Conservation (phyloP, 2,797 vertebrate species). For the Hybognathus amarus region DNA sequence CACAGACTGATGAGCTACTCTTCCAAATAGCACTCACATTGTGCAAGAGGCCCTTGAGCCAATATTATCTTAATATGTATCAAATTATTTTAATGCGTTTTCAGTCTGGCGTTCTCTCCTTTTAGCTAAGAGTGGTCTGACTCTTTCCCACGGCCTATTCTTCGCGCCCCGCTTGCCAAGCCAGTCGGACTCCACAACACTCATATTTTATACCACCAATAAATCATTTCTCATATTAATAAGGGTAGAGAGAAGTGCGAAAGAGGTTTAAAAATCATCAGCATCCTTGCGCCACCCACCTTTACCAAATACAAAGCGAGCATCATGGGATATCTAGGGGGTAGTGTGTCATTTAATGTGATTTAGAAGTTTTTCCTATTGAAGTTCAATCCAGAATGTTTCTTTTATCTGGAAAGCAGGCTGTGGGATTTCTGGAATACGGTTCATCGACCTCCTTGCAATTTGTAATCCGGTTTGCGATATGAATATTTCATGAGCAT, state of each 20-base stretch:
- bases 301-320: constrained; percentile 25
- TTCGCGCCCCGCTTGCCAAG: constrained; percentile 1
- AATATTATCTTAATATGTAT: constrained; percentile 76
- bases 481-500: constrained; percentile 36
- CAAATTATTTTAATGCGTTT: constrained; percentile 73
- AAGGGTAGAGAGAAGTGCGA: constrained; percentile 29
- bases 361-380: constrained; percentile 20
- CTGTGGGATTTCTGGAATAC: neutral
- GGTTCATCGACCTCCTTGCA: neutral
- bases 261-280: constrained; percentile 43
- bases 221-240: constrained; percentile 49
- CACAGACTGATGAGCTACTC: constrained; percentile 54
- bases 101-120: constrained; percentile 49
- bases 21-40: constrained; percentile 65
- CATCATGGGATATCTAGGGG: constrained; percentile 45
- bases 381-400: constrained; percentile 16
- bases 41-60: constrained; percentile 65
- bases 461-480: constrained; percentile 25
- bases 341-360: constrained; percentile 2
- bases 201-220: constrained; percentile 46
- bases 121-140: constrained; percentile 7
- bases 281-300: constrained; percentile 11
- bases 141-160: constrained; percentile 56
- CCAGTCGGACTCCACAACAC: constrained; percentile 5
- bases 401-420: constrained; percentile 36